Conservation (phyloP, 2,888 invertebrate genomes). For the Rhingia campestris region DNA sequence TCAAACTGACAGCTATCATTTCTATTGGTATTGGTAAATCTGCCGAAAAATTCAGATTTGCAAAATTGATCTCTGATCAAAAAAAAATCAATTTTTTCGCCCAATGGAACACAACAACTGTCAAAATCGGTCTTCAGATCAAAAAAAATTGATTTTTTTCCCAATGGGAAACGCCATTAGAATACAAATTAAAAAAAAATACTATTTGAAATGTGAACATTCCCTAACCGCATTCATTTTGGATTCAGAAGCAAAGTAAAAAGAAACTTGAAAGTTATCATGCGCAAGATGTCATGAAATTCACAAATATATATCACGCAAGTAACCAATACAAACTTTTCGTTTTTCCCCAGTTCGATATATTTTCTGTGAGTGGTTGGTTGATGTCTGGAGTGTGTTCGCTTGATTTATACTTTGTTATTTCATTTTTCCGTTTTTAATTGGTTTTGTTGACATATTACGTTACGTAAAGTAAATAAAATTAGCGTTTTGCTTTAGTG, state of each 20-base stretch:
- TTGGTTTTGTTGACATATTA: slow-evolving; percentile 59
- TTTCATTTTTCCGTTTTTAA: slow-evolving; percentile 41
- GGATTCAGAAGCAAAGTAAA: neutral
- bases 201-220: slow-evolving; percentile 4
- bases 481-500: slow-evolving; percentile 32
- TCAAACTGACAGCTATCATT: too few relatives aligned
- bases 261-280: neutral
- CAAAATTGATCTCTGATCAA: too few relatives aligned
- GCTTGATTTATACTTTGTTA: slow-evolving; percentile 31
- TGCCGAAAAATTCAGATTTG: too few relatives aligned
- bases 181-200: neutral
- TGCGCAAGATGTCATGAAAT: neutral
- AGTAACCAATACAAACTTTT: slow-evolving; percentile 42
- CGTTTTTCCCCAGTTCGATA: slow-evolving; percentile 58
- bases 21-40: too few relatives aligned
- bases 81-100: too few relatives aligned
- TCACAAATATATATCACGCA: slow-evolving; percentile 16
- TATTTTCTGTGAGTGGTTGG: slow-evolving; percentile 52
- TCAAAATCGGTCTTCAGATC: too few relatives aligned
- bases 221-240: neutral
- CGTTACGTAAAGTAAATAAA: slow-evolving; percentile 46
- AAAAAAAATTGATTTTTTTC: too few relatives aligned
- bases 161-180: too few relatives aligned
- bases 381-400: slow-evolving; percentile 1
- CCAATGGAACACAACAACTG: too few relatives aligned